Evolutionary conservation across 2,113 vertebrate species (phyloP), one percentile per base, ranked within the genome.

Genomic region (Elaphurus davidianus): DNA sequence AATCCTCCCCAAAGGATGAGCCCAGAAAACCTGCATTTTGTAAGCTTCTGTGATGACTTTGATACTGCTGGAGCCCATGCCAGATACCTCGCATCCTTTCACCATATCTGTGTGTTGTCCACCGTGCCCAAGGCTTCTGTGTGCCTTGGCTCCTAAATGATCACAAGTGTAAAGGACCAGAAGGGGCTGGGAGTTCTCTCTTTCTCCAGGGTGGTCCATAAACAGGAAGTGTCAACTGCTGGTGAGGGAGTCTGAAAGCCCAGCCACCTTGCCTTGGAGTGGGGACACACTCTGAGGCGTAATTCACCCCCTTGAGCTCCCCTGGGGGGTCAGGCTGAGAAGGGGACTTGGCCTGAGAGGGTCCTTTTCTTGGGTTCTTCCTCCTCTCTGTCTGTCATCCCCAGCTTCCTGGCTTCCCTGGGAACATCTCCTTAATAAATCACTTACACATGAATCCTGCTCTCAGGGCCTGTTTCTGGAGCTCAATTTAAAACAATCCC

Each of bases 361-460:
- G 76, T 28, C 11, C 19, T 71, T 30, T 14, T 30, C 54, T 64
- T 52, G n/a, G 6, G 16, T 54, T 40, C 45, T 47, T 54, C 28
- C 7, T n/a, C 60, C 17, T 23, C 27, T 87, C 81, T 67, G 4
- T 57, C 27, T 45, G 43, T 17, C 74, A 59, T 52, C n/a, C 74
- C 27, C 2, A 28, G 33, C 28, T 50, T n/a, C 50, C 47, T 1
- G 28, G 59, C 21, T 79, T 88, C 27, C 12, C 23, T 3, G 1
- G 9, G 16, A 96, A 55, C 9, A 25, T 85, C 92, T 64, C 84
- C 92, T 96, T 83, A 83, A 59, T 23, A 85, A 82, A 28, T 57
- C 33, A 55, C 47, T 78, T 27, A 47, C 30, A 54, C 40, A 1
- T 5, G 11, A 76, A n/a, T 74, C 9, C n/a, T 6, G 47, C 19